Base-by-base conservation (phyloP, 1,140 invertebrate genomes). In the Elysia chlorotica region DNA sequence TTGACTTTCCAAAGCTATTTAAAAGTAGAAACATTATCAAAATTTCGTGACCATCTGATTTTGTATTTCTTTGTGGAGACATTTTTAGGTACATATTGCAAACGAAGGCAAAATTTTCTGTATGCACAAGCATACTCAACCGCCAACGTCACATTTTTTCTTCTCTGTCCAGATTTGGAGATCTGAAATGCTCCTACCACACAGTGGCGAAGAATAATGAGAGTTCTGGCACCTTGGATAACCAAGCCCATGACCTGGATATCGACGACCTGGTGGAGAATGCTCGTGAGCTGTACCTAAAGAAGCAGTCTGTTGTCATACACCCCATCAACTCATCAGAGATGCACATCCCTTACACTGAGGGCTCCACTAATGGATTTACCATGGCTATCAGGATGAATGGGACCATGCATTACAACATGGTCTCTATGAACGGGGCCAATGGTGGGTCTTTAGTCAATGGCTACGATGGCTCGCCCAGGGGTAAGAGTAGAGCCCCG, bases 161-260 rank as follows among this genome's bases (percentile, higher is more conserved):
- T 6, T 68, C 2, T 68, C 71, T 71, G 79, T 81, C 63, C 69
- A 89, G 89, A 74, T 92, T 92, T 86, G 91, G 91, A 14, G 91
- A 92, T 81, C 89, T 89, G 78, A 90, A 90, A 79, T 91, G 91
- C 2, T 91, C 91, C 21, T 91, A 91, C 79, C 92, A 90, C 80
- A 91, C 90, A 57, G 82, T 92, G 53, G 91, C 91, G 28, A 90
- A 89, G 23, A 91, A 91, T 73, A 89, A 88, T 74, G 89, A 90
- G n/a, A 62, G 23, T 2, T 71, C 69, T 69, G 82, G 83, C 0
- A 85, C 81, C 54, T 88, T 90, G 71, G 89, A 91, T 78, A 90
- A 80, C 54, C 77, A 75, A 48, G 77, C 79, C 0, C 75, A 83
- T 28, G 74, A 76, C 17, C 66, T 83, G 59, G 73, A 83, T 66